These are phyloP conservation scores for Noctua janthina DNA, from an alignment of 2,888 invertebrate species.

Conservation along the genomic window DNA sequence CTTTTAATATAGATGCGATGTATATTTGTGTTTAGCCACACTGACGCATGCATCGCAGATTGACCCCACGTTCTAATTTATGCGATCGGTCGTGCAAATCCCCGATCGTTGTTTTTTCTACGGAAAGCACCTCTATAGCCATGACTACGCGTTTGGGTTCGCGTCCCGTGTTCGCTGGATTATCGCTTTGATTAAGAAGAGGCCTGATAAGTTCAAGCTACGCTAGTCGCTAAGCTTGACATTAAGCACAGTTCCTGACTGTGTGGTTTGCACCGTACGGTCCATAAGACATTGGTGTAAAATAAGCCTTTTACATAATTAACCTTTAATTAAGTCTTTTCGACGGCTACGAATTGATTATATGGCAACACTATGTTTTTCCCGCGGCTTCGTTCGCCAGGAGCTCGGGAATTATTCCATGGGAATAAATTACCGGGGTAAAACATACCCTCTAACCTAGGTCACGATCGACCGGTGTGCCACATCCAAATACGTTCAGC, in stretches of 20 bases:
- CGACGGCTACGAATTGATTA: not conserved
- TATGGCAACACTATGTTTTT: not conserved
- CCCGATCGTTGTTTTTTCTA: not conserved
- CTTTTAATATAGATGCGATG: not conserved
- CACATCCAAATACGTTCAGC: not conserved
- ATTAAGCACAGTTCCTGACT: not conserved
- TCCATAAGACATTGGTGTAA: not conserved
- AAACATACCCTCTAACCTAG: not conserved
- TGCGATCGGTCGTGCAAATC: not conserved
- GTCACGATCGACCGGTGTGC: not conserved
- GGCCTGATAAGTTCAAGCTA: not conserved
- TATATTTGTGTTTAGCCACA: not conserved
- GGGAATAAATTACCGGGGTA: not conserved
- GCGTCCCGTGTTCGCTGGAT: not conserved
- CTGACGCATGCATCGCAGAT: not conserved
- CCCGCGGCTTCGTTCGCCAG: not conserved
- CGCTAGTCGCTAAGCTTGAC: not conserved
- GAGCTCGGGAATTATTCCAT: not conserved
- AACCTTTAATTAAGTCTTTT: not conserved
- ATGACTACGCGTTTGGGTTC: not conserved
- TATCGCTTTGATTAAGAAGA: not conserved
- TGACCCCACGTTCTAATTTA: not conserved
- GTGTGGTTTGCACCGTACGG: not conserved
- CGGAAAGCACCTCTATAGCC: not conserved
- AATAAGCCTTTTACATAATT: not conserved